Base-by-base conservation (phyloP, 2,888 invertebrate species). In the Gnatocerus cornutus region DNA sequence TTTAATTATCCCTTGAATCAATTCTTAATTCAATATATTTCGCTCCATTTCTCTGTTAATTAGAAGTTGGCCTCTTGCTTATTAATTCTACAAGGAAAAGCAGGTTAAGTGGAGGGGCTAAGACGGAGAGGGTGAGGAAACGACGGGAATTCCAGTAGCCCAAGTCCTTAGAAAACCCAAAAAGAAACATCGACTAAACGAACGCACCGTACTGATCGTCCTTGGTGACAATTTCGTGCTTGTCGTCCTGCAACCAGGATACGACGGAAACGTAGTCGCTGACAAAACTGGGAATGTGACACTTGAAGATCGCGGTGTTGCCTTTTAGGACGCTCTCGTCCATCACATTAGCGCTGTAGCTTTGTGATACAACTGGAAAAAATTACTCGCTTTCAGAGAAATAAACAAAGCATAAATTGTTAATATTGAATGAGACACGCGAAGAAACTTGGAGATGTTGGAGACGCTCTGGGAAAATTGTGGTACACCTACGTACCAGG, bases 261-360 rank as follows among this genome's bases (percentile, higher is more conserved):
- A 90, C 90, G 80, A 96, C 93, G 82, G 87, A 88, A 81, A 96
- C 94, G 86, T 93, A 96, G 87, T 96, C 96, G 81, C 94, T 93
- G 77, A 96, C 95, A 88, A 96, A 96, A 87, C 94, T 94, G 80
- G 96, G 95, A 85, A 96, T 95, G 87, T 95, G 94, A 88, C 96
- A 96, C 90, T 96, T 95, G 84, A 96, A 88, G 85, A 96, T 93
- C 80, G 94, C 96, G 79, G 95, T 92, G 87, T 96, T 96, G 81
- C 95, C 95, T 84, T 92, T 91, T 80, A 96, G 89, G 78, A 96
- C 94, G 86, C 95, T 94, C 87, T 96, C 95, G 85, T 95, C 95
- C 94, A 95, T 94, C 81, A 96, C 92, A 89, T 95, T 95, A 80
- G 95, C 93, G 83, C 91, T 92, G 87, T 95, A 96, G 77, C 90